Base-by-base conservation (phyloP, 2,113 vertebrate genomes). In the Salminus brasiliensis region DNA sequence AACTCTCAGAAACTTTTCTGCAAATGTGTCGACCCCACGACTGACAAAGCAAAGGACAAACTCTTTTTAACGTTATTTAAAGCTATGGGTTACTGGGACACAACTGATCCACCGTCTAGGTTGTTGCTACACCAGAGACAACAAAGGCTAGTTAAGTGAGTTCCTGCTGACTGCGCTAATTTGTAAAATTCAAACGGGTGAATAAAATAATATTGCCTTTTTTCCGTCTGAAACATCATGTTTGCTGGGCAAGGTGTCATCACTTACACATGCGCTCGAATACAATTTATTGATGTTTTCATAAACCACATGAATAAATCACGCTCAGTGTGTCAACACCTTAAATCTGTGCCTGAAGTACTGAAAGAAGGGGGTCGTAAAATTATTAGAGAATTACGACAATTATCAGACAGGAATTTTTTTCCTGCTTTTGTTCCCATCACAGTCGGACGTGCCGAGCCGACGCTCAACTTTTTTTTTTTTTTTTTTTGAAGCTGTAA, bases 391-490 rank as follows among this genome's bases (percentile, higher is more conserved):
- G 71, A 21, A 63, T 73, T 52, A 73, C 57, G 76, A 76, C 78
- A 81, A 85, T 84, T 80, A 82, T 36, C 74, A 52, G 76, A 73
- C 72, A 68, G 77, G 83, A n/a, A 84, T 82, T 72, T 49, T 16
- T 49, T 21, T 49, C 21, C 53, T 34, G 66, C 63, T 71, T 72
- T 79, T 72, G 43, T 78, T 63, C 43, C 23, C 52, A 43, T 77
- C 68, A 73, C 77, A 65, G 74, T 72, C 62, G 74, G 80, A 71
- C 82, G 82, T 77, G 86, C 74, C 74, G 34, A 47, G 70, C n/a
- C 83, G 83, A 79, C 76, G 67, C 60, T 87, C 80, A 91, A 91
- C 91, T 45, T 43, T 52, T 53, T 53, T 23, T 59, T 34, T 66
- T 47, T 71, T 72, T 79, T 72, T 76, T 74, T 78, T 30, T 63